These are phyloP conservation scores for Chymomyza amoena DNA, from an alignment of 2,888 invertebrate genomes.

Conservation along the genomic window DNA sequence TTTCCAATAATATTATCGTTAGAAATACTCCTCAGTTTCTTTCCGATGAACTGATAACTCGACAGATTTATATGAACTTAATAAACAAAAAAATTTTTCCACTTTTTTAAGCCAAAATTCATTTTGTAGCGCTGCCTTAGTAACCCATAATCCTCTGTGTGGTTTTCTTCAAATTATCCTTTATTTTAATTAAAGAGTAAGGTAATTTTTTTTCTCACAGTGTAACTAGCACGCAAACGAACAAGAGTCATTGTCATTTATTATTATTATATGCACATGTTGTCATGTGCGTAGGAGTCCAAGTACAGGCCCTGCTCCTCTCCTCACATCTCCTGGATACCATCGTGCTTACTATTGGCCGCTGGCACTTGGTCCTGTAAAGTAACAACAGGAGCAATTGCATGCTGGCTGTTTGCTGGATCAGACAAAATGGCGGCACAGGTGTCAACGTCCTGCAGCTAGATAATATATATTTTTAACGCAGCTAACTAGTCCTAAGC, in stretches of 20 bases:
- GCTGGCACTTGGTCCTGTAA: background rate
- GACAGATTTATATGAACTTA: too few relatives aligned
- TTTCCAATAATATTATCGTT: too few relatives aligned
- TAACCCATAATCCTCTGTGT: too few relatives aligned
- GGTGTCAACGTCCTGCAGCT: background rate
- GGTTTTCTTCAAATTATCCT: too few relatives aligned
- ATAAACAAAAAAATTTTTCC: too few relatives aligned
- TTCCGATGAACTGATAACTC: too few relatives aligned
- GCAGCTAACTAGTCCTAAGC: background rate
- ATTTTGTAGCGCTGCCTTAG: too few relatives aligned
- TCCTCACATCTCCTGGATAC: background rate
- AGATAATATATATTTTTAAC: background rate
- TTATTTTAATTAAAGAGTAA: background rate
- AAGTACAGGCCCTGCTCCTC: background rate
- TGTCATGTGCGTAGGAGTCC: background rate
- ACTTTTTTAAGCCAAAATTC: too few relatives aligned
- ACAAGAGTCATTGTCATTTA: constrained; percentile 1
- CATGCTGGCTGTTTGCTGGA: background rate
- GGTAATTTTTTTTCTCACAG: background rate
- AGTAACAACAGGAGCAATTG: background rate
- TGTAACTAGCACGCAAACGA: background rate
- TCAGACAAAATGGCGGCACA: background rate
- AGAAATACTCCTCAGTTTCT: too few relatives aligned
- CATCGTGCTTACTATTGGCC: background rate
- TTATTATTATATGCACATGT: constrained; percentile 3